phyloP scores from a whole-genome alignment of 2,113 vertebrate genomes.

The Dicentrarchus labrax region DNA sequence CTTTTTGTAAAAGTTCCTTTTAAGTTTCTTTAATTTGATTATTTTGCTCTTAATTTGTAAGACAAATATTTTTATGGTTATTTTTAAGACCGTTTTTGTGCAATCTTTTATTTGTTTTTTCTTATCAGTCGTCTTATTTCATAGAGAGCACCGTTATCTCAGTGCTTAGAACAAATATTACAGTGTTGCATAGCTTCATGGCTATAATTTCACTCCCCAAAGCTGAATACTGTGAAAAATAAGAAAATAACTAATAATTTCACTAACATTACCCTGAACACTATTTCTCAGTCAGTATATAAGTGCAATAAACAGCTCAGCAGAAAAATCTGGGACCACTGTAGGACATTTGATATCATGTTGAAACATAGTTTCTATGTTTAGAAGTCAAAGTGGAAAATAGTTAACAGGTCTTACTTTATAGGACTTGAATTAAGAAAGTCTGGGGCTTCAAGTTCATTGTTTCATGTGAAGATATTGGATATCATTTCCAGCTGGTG shows the following conservation, averaged over 20 bases:
- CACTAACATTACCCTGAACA: constrained; percentile 65
- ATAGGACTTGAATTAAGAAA: background rate
- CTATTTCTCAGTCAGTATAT: constrained; percentile 50
- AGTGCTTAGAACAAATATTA: constrained; percentile 68
- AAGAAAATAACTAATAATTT: constrained; percentile 4
- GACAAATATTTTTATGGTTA: constrained; percentile 79
- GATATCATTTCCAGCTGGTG: constrained; percentile 14
- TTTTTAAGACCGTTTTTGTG: constrained; percentile 82
- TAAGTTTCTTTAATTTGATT: constrained; percentile 60
- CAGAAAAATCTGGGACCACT: constrained; percentile 30
- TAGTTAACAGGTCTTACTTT: background rate
- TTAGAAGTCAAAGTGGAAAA: constrained; percentile 11
- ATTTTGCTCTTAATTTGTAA: constrained; percentile 82
- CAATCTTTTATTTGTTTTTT: constrained; percentile 72
- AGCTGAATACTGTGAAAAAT: constrained; percentile 71
- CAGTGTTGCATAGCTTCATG: constrained; percentile 43
- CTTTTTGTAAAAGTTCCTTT: constrained; percentile 88
- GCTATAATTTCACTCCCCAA: constrained; percentile 46
- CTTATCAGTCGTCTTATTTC: constrained; percentile 57
- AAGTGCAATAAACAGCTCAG: constrained; percentile 71
- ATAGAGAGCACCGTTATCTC: constrained; percentile 33
- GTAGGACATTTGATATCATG: background rate
- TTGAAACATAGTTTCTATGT: background rate
- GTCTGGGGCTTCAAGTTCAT: constrained; percentile 3
- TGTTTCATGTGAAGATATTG: background rate